A percentile compares a stretch with the other conserved stretches of the same genome.
These are phyloP conservation scores for Ostrea edulis DNA, from an alignment of 1,140 invertebrate genomes.

Conservation along the genomic window DNA sequence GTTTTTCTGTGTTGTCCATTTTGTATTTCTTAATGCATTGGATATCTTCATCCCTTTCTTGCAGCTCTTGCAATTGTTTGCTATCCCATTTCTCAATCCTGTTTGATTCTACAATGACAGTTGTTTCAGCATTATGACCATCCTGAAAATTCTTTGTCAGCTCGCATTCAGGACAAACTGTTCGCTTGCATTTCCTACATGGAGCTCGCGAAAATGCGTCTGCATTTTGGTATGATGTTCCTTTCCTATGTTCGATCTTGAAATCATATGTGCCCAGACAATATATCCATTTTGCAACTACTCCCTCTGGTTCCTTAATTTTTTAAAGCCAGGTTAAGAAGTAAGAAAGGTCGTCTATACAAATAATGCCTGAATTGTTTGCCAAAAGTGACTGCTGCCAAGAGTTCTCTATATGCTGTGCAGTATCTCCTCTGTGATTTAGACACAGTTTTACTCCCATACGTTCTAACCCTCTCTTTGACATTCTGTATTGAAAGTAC, in stretches of 20 bases:
- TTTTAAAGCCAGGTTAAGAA: constrained; percentile 62
- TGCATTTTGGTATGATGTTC: background rate
- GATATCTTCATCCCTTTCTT: too few species aligned
- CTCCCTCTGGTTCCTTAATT: constrained; percentile 55
- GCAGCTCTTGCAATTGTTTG: too few species aligned
- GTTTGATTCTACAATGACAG: too few species aligned
- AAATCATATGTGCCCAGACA: background rate
- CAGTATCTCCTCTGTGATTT: constrained; percentile 56
- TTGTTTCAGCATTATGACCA: too few species aligned
- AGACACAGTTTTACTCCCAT: constrained; percentile 42
- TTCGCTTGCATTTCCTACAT: background rate
- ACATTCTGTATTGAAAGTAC: constrained; percentile 75
- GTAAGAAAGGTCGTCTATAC: constrained; percentile 53
- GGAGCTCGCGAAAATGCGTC: background rate
- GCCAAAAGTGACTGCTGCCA: constrained; percentile 51
- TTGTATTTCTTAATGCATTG: too few species aligned
- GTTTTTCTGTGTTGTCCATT: too few species aligned
- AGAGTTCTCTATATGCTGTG: constrained; percentile 53
- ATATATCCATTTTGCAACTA: constrained; percentile 64
- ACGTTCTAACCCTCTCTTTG: constrained; percentile 48
- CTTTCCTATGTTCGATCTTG: background rate
- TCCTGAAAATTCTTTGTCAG: too few species aligned
- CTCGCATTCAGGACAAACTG: background rate
- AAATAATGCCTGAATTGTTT: constrained; percentile 56
- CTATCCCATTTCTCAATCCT: too few species aligned